Percentiles rank a stretch among this genome's conserved stretches.
Conservation (phyloP, 2,888 invertebrate genomes). For the Taenaris catops region DNA sequence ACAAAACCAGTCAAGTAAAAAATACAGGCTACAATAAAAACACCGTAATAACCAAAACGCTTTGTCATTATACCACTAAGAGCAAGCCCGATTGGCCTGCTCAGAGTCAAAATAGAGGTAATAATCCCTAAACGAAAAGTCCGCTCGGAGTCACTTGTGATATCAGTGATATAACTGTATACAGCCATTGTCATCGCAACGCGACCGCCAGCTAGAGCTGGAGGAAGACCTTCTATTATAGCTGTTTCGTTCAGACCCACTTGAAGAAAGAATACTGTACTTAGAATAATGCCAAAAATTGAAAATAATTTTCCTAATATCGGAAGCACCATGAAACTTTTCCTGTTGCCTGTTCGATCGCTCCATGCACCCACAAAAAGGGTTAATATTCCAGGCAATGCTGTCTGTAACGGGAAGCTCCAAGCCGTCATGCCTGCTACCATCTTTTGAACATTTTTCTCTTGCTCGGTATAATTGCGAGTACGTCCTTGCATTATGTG, state of each 20-base stretch:
- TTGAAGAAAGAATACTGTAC: constrained; percentile 77
- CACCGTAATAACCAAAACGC: constrained; percentile 68
- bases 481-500: constrained; percentile 68
- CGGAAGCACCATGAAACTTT: constrained; percentile 80
- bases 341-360: constrained; percentile 80
- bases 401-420: constrained; percentile 79
- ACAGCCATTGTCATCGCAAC: constrained; percentile 81
- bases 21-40: constrained; percentile 61
- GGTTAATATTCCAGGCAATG: constrained; percentile 76
- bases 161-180: constrained; percentile 82
- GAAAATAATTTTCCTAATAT: constrained; percentile 79
- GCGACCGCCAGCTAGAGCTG: constrained; percentile 81
- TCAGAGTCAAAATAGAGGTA: constrained; percentile 73
- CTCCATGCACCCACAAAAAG: constrained; percentile 82
- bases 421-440: constrained; percentile 80
- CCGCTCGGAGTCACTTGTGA: constrained; percentile 79
- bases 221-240: constrained; percentile 76
- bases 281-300: constrained; percentile 74
- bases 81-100: constrained; percentile 73
- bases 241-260: constrained; percentile 78
- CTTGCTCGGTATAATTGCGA: constrained; percentile 56
- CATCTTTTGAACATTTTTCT: constrained; percentile 66
- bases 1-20: constrained; percentile 65
- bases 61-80: constrained; percentile 77
- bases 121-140: constrained; percentile 82